These are phyloP conservation scores for Philereme vetulata DNA, from an alignment of 2,888 invertebrate genomes.

Conservation along the genomic window DNA sequence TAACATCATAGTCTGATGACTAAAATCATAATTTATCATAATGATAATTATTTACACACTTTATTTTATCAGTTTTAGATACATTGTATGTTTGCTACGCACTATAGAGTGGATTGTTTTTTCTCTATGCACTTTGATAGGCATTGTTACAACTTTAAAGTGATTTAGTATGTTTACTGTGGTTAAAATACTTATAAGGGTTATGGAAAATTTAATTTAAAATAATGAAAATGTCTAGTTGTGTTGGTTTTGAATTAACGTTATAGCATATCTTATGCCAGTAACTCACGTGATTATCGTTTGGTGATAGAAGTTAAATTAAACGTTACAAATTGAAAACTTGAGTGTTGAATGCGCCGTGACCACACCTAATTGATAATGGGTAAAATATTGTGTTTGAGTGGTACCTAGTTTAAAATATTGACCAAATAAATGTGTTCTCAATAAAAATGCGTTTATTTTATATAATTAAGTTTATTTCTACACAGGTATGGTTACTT, in stretches of 20 bases:
- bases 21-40: constrained; percentile 38
- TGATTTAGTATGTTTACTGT: constrained; percentile 61
- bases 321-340: constrained; percentile 43
- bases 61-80: constrained; percentile 31
- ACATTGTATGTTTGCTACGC: constrained; percentile 67
- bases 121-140: constrained; percentile 73
- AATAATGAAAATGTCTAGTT: constrained; percentile 45
- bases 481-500: constrained; percentile 85
- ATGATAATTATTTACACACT: constrained; percentile 34
- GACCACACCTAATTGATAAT: constrained; percentile 54
- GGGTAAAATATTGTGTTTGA: constrained; percentile 67
- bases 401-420: constrained; percentile 75
- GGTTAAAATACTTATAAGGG: constrained; percentile 72
- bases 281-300: constrained; percentile 79
- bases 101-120: constrained; percentile 73
- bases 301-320: constrained; percentile 70
- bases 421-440: constrained; percentile 84
- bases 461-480: constrained; percentile 50
- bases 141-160: constrained; percentile 66
- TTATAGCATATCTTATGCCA: constrained; percentile 77
- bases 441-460: constrained; percentile 59
- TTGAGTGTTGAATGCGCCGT: constrained; percentile 46
- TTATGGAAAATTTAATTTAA: constrained; percentile 68
- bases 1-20: constrained; percentile 41
- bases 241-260: constrained; percentile 66